Evolutionary conservation across 2,888 invertebrate species (phyloP), one percentile per base, ranked within the genome.

Genomic region (Drosophila fungiperda): DNA sequence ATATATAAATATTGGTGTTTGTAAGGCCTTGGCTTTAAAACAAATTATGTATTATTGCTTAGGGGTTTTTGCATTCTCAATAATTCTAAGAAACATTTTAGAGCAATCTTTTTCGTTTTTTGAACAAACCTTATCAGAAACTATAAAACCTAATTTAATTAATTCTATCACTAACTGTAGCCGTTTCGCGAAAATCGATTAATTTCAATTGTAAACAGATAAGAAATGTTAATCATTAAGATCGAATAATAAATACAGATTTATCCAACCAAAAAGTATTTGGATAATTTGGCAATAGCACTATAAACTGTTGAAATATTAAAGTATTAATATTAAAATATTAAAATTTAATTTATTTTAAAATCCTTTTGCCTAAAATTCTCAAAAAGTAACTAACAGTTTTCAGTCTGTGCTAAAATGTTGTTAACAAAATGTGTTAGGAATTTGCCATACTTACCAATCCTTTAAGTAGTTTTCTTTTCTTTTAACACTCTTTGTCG

Each of bases 371-470:
- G 17, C 38, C 8, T 38, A 38, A 38, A 38, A 38, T 38, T 4
- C 8, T 40, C 4, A 3, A 9, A 17, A 17, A 40, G 38, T 40
- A n/a, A 17, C n/a, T 40, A 4, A 8, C 29, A n/a, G 1, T 17
- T 9, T 40, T n/a, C 4, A 9, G 2, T 5, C 15, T 8, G 45
- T 8, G 7, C 8, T 15, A 45, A 45, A 45, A 23, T 45, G 8
- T 45, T 45, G 45, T 45, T 45, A 23, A 20, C 4, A 45, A 45
- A 45, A 7, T 45, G 20, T 20, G 45, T 20, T 12, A 4, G 15
- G 0, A 23, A 23, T 23, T 45, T 15, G 20, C 3, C 15, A 15
- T 53, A 9, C 20, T 29, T 76, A 76, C 76, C 78, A 76, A 76
- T 73, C 52, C 52, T 73, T 58, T 6, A 36, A 38, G 20, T 36